Conservation (phyloP, 1,140 invertebrate species). For the Cherax destructor region DNA sequence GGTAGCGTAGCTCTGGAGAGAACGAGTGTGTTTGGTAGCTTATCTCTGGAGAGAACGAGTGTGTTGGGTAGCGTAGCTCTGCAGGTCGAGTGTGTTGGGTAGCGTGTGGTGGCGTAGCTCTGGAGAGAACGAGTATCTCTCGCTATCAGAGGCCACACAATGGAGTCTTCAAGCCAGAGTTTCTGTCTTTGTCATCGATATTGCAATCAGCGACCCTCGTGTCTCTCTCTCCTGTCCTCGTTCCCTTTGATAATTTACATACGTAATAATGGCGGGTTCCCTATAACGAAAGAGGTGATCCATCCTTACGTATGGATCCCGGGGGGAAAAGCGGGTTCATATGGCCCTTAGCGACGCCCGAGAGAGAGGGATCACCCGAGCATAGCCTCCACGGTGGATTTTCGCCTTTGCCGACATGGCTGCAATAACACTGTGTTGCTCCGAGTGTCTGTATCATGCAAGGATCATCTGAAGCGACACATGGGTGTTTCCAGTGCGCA, state of each 20-base stretch:
- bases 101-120: too few species aligned
- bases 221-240: not conserved
- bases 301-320: conserved; percentile 63
- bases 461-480: conserved; percentile 68
- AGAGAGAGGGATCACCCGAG: conserved; percentile 3
- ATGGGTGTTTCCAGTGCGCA: conserved; percentile 19
- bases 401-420: not conserved
- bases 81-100: too few species aligned
- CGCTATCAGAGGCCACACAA: conserved; percentile 27
- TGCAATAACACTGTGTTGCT: conserved; percentile 16
- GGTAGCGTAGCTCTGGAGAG: too few species aligned
- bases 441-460: conserved; percentile 60
- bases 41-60: too few species aligned
- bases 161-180: not conserved
- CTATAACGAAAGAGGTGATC: conserved; percentile 67
- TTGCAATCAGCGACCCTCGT: conserved; percentile 29
- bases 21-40: too few species aligned
- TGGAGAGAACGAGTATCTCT: too few species aligned
- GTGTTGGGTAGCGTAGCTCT: too few species aligned
- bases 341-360: not conserved
- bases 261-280: conserved; percentile 66
- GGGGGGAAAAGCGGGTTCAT: not conserved
- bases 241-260: conserved; percentile 65
- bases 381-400: not conserved
- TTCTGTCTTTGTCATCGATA: conserved; percentile 62